phyloP scores from a whole-genome alignment of 2,797 vertebrate species.

The Melanotaenia nigrans region DNA sequence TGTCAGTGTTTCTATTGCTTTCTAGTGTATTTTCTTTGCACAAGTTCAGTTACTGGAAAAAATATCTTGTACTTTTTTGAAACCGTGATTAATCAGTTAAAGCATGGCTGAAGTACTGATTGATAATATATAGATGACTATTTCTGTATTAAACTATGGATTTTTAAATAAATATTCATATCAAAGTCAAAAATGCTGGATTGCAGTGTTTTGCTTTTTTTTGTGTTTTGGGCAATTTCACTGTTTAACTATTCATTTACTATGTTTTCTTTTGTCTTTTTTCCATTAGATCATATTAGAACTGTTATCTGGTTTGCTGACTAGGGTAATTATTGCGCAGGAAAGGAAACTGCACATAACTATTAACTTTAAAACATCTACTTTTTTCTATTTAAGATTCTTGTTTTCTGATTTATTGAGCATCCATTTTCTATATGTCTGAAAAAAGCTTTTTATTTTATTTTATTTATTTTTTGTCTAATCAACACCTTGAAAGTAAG shows the following conservation, averaged over 20 bases:
- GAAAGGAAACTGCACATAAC: too few species aligned
- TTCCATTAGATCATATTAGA: too few species aligned
- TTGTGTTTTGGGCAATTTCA: neutral
- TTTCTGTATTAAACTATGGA: slow-evolving; percentile 89
- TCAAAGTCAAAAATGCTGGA: slow-evolving; percentile 54
- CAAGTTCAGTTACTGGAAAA: slow-evolving; percentile 69
- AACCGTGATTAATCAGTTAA: slow-evolving; percentile 83
- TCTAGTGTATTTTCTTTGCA: slow-evolving; percentile 86
- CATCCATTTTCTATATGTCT: neutral
- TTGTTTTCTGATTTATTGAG: too few species aligned
- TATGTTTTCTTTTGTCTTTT: too few species aligned
- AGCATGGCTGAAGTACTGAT: slow-evolving; percentile 85
- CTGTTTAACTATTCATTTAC: too few species aligned
- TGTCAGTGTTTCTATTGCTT: slow-evolving; percentile 89
- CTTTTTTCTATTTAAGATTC: too few species aligned
- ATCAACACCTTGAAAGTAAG: slow-evolving; percentile 29
- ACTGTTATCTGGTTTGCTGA: too few species aligned
- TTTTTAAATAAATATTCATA: slow-evolving; percentile 94
- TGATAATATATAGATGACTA: slow-evolving; percentile 86
- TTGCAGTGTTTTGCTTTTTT: neutral
- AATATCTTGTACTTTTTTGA: slow-evolving; percentile 83
- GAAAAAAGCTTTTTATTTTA: neutral
- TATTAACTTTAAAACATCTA: too few species aligned
- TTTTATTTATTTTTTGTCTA: neutral
- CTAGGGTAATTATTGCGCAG: too few species aligned